These are phyloP conservation scores for Theristicus caerulescens DNA, from an alignment of 2,113 vertebrate species.

Conservation along the genomic window DNA sequence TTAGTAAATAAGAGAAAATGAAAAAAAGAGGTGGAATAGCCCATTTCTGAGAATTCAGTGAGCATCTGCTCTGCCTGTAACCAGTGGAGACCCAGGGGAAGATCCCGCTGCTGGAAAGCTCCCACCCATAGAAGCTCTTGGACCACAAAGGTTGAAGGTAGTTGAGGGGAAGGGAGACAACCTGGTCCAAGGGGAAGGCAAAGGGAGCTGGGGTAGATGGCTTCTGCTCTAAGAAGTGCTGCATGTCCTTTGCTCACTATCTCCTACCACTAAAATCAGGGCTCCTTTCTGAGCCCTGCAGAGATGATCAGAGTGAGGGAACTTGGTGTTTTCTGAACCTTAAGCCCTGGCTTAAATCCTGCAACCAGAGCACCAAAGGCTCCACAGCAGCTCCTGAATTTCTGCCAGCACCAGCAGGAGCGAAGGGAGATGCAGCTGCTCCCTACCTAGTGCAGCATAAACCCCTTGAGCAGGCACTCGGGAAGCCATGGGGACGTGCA, in stretches of 20 bases:
- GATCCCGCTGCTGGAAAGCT: neutral
- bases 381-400: neutral
- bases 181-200: neutral
- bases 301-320: neutral
- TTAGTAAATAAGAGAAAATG: neutral
- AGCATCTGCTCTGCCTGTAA: neutral
- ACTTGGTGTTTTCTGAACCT: neutral
- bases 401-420: neutral
- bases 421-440: neutral
- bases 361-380: neutral
- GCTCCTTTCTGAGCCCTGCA: neutral
- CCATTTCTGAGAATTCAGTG: neutral
- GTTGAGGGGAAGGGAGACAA: neutral
- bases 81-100: neutral
- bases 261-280: neutral
- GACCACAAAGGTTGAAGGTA: neutral
- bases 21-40: neutral
- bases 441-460: neutral
- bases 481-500: neutral
- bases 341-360: neutral
- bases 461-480: fast-evolving
- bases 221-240: neutral
- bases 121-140: neutral
- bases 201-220: neutral
- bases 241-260: neutral